A percentile compares a stretch with the other conserved stretches of the same genome.
phyloP scores from a whole-genome alignment of 2,888 invertebrate genomes.

The Odontothrips loti region DNA sequence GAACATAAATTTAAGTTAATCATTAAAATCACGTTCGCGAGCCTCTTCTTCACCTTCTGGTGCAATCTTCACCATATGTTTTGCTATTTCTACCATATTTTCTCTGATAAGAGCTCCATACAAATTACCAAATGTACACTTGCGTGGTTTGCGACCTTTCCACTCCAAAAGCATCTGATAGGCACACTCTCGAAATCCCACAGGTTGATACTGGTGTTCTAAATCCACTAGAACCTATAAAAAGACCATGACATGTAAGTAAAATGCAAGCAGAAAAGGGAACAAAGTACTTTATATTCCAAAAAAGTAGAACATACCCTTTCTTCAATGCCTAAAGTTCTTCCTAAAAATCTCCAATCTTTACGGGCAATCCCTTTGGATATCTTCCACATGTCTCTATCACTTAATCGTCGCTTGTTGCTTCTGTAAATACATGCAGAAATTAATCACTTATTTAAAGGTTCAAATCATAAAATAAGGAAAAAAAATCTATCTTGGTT shows the following conservation, averaged over 20 bases:
- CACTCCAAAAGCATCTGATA: constrained; percentile 42
- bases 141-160: constrained; percentile 39
- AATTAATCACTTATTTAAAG: not conserved
- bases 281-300: not conserved
- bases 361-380: constrained; percentile 38
- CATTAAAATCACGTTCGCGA: not conserved
- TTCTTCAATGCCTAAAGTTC: constrained; percentile 39
- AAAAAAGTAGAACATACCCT: constrained; percentile 15
- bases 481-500: not conserved
- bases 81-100: constrained; percentile 40
- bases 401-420: constrained; percentile 37
- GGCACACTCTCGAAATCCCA: constrained; percentile 41
- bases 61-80: constrained; percentile 35
- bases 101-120: constrained; percentile 40
- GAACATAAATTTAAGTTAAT: not conserved
- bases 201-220: constrained; percentile 38
- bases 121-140: constrained; percentile 40
- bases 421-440: constrained; percentile 32
- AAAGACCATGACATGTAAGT: not conserved
- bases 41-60: not conserved
- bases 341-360: constrained; percentile 40
- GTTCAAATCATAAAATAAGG: not conserved
- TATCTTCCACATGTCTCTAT: constrained; percentile 40
- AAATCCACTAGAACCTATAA: constrained; percentile 37
- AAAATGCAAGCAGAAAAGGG: not conserved